phyloP scores from a whole-genome alignment of 2,797 vertebrate species.

The Scleropages formosus region DNA sequence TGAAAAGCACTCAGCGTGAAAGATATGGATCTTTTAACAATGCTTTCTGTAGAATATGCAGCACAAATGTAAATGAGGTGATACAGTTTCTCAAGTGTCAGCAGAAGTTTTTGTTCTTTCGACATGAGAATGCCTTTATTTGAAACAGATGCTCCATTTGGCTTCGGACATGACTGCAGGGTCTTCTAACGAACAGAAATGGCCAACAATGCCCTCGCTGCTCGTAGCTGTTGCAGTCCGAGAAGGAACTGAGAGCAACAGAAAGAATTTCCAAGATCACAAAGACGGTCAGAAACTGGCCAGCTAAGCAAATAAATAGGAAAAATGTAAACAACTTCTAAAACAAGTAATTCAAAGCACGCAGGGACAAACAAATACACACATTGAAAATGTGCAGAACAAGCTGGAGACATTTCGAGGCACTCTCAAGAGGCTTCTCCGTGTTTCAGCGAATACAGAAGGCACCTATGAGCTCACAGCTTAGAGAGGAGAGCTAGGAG shows the following conservation, averaged over 20 bases:
- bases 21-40: conserved; percentile 11
- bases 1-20: neutral
- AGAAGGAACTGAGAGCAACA: neutral
- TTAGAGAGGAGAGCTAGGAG: conserved; percentile 39
- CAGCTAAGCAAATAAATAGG: neutral
- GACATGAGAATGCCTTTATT: neutral
- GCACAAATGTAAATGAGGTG: conserved; percentile 18
- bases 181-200: neutral
- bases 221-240: conserved; percentile 6
- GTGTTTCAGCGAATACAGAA: conserved; percentile 35
- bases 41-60: conserved; percentile 15
- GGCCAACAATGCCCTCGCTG: neutral
- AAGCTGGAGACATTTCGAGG: neutral
- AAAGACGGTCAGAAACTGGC: neutral
- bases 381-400: neutral
- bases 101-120: neutral
- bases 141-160: conserved; percentile 24
- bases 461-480: conserved; percentile 40
- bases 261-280: neutral
- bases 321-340: neutral
- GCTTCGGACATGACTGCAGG: neutral
- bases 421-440: conserved; percentile 28
- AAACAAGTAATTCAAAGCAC: neutral
- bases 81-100: conserved; percentile 23
- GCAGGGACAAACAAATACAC: neutral